These are phyloP conservation scores for Paramuricea clavata DNA, from an alignment of 92 coral and sea anemone species.

Conservation along the genomic window DNA sequence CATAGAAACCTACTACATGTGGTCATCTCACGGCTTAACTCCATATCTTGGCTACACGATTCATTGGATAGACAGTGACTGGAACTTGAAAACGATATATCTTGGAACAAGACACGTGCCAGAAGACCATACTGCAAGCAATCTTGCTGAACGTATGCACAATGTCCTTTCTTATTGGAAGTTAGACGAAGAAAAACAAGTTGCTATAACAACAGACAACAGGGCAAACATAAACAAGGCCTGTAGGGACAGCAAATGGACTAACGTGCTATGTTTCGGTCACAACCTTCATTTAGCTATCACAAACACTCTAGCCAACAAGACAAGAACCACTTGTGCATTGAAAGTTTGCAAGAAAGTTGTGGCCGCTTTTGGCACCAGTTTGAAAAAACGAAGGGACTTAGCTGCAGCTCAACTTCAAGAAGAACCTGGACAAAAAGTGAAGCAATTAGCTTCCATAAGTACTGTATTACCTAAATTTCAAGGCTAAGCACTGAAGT, in stretches of 20 bases:
- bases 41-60: background rate
- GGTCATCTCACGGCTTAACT: background rate
- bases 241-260: background rate
- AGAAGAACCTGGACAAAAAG: background rate
- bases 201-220: background rate
- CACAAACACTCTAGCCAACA: background rate
- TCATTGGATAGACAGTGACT: background rate
- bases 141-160: background rate
- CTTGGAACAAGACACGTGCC: background rate
- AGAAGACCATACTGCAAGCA: background rate
- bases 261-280: background rate
- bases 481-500: background rate
- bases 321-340: background rate
- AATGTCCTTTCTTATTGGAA: background rate
- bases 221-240: background rate
- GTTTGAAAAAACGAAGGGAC: background rate
- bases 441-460: background rate
- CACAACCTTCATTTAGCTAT: background rate
- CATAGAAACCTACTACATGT: no score
- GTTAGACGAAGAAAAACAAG: background rate
- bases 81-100: background rate
- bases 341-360: background rate
- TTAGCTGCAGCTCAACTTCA: background rate
- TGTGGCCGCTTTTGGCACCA: background rate
- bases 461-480: background rate